phyloP scores from a whole-genome alignment of 2,797 vertebrate genomes.

The Enteromius radiatus region DNA sequence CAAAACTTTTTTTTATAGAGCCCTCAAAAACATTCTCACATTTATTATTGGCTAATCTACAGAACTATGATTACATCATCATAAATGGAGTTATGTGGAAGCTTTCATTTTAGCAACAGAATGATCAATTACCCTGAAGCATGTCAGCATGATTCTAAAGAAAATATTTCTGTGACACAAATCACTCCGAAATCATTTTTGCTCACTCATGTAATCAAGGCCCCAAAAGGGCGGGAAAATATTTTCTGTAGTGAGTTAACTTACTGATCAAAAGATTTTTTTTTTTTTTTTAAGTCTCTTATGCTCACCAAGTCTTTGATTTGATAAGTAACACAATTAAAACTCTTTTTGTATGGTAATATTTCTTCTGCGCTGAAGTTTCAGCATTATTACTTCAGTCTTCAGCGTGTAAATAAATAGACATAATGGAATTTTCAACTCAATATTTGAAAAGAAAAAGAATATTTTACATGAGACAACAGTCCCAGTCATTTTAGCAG shows the following conservation, averaged over 20 bases:
- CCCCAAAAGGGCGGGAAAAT: neutral
- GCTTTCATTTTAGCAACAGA: neutral
- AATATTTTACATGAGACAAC: neutral
- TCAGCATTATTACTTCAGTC: neutral
- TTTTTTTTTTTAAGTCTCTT: neutral
- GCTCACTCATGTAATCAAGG: neutral
- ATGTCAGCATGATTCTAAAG: neutral
- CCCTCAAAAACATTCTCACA: neutral
- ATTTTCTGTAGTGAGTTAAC: neutral
- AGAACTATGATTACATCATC: conserved; percentile 13
- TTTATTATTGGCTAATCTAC: conserved; percentile 46
- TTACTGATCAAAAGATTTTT: neutral
- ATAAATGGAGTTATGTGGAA: neutral
- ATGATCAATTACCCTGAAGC: neutral
- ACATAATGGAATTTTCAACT: neutral
- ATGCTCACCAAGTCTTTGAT: neutral
- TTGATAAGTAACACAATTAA: neutral
- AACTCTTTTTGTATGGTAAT: too few species aligned
- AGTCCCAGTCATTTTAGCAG: neutral
- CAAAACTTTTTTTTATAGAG: neutral
- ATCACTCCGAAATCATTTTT: neutral
- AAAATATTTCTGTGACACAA: neutral
- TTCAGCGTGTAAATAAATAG: neutral
- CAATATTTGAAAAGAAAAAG: neutral
- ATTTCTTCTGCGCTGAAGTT: neutral